Evolutionary conservation across 1,140 invertebrate genomes (phyloP).

Genomic region (Palaemon carinicauda): DNA sequence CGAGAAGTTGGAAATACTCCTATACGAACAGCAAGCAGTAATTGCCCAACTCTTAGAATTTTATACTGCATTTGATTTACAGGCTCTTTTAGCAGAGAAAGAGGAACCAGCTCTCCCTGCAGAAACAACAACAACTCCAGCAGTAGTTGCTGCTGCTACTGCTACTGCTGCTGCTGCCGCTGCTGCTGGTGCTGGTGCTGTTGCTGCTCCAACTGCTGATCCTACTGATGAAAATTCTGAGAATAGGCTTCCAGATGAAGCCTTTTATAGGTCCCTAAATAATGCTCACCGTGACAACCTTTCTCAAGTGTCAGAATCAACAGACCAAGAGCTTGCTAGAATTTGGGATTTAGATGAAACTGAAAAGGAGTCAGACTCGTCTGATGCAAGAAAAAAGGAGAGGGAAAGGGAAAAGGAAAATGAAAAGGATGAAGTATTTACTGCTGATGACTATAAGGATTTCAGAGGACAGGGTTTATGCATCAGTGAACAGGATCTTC

Average conservation of each 20-base stretch:
- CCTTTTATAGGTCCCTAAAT: slow-evolving; percentile 87
- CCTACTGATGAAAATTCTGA: slow-evolving; percentile 61
- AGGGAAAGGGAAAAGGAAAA: slow-evolving; percentile 61
- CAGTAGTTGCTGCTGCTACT: not conserved
- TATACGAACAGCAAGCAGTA: slow-evolving; percentile 90
- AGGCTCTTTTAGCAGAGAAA: slow-evolving; percentile 59
- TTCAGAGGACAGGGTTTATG: slow-evolving; percentile 76
- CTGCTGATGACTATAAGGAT: slow-evolving; percentile 80
- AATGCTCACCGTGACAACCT: slow-evolving; percentile 83
- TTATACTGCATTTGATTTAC: slow-evolving; percentile 66
- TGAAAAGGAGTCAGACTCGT: slow-evolving; percentile 59
- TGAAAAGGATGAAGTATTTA: slow-evolving; percentile 75
- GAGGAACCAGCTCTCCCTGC: slow-evolving; percentile 61
- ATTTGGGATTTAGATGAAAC: slow-evolving; percentile 74
- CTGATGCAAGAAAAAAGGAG: slow-evolving; percentile 58
- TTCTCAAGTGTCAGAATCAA: slow-evolving; percentile 66
- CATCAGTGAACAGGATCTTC: slow-evolving; percentile 80
- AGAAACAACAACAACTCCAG: not conserved
- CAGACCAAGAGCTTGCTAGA: slow-evolving; percentile 74
- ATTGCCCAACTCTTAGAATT: slow-evolving; percentile 86
- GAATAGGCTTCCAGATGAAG: slow-evolving; percentile 75
- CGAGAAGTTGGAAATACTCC: slow-evolving; percentile 87
- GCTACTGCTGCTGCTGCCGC: not conserved
- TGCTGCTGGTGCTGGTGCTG: slow-evolving; percentile 60
- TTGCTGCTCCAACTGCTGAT: not conserved